Evolutionary conservation across 2,797 vertebrate species (phyloP).

Genomic region (Sebastes iracundus): DNA sequence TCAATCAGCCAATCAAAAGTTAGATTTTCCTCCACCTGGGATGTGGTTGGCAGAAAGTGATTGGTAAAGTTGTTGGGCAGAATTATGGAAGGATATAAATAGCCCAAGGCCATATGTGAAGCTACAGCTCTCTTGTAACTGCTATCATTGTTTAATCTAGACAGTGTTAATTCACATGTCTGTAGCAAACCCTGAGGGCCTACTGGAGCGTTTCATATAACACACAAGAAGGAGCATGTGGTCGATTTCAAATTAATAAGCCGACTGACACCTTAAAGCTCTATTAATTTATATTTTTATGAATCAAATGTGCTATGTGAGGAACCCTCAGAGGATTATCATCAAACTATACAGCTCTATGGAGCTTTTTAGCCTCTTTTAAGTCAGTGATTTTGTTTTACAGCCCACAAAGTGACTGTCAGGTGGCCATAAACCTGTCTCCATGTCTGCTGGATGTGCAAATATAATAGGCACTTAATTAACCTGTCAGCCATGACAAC

Average conservation of each 20-base stretch:
- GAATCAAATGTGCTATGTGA: background rate
- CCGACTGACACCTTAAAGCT: background rate
- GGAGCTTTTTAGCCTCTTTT: background rate
- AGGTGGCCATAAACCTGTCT: background rate
- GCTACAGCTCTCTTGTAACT: slow-evolving; percentile 1
- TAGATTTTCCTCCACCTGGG: slow-evolving; percentile 21
- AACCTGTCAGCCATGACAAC: background rate
- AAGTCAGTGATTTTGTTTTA: background rate
- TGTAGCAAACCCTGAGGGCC: background rate
- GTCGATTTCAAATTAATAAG: slow-evolving; percentile 1
- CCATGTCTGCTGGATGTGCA: background rate
- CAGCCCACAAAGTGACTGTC: background rate
- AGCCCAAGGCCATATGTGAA: slow-evolving; percentile 22
- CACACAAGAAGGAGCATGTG: background rate
- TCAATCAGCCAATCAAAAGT: slow-evolving; percentile 67
- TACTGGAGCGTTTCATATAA: background rate
- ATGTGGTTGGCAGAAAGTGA: slow-evolving; percentile 47
- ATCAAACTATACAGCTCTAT: background rate
- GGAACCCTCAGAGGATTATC: background rate
- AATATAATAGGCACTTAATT: background rate
- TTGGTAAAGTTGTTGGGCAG: slow-evolving; percentile 54
- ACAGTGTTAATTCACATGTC: slow-evolving; percentile 10
- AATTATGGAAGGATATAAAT: slow-evolving; percentile 48
- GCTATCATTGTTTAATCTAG: slow-evolving; percentile 12
- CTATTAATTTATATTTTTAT: background rate